These are phyloP conservation scores for Neoniphon sammara DNA, from an alignment of 2,797 vertebrate species.

Conservation along the genomic window DNA sequence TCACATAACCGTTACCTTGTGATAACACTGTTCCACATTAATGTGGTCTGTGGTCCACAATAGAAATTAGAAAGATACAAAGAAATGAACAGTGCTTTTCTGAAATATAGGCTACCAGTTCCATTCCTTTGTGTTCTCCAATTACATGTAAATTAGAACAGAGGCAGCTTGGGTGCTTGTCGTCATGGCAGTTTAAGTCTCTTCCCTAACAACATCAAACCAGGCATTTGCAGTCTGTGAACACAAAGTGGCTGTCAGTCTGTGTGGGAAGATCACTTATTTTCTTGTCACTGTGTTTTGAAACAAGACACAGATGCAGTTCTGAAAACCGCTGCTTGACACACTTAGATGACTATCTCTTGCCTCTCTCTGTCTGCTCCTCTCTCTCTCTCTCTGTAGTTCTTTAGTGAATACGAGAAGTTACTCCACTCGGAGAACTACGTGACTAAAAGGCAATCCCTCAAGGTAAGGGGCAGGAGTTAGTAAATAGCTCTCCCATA, in stretches of 20 bases:
- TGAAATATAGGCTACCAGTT: not conserved
- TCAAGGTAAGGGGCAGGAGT: constrained; percentile 86
- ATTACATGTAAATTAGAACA: constrained; percentile 11
- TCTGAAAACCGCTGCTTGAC: constrained; percentile 33
- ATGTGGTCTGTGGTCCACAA: too few species aligned
- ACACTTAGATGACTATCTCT: constrained; percentile 14
- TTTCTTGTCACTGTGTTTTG: constrained; percentile 51
- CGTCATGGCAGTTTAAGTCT: not conserved
- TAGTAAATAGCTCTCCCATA: constrained; percentile 35
- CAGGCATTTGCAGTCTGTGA: constrained; percentile 30
- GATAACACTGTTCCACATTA: too few species aligned
- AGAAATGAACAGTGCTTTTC: not conserved
- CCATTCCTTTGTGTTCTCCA: not conserved
- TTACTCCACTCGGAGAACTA: constrained; percentile 99
- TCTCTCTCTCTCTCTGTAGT: constrained; percentile 76
- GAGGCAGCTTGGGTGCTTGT: constrained; percentile 14
- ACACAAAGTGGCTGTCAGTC: constrained; percentile 54
- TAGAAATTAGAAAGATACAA: too few species aligned
- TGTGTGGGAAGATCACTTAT: constrained; percentile 31
- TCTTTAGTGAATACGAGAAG: constrained; percentile 98
- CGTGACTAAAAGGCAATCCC: constrained; percentile 96
- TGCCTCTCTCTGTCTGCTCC: not conserved
- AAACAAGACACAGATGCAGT: constrained; percentile 37
- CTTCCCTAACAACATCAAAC: constrained; percentile 30
- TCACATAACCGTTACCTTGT: too few species aligned